Evolutionary conservation across 2,113 vertebrate genomes (phyloP).

Genomic region (Pachypanchax playfairii): DNA sequence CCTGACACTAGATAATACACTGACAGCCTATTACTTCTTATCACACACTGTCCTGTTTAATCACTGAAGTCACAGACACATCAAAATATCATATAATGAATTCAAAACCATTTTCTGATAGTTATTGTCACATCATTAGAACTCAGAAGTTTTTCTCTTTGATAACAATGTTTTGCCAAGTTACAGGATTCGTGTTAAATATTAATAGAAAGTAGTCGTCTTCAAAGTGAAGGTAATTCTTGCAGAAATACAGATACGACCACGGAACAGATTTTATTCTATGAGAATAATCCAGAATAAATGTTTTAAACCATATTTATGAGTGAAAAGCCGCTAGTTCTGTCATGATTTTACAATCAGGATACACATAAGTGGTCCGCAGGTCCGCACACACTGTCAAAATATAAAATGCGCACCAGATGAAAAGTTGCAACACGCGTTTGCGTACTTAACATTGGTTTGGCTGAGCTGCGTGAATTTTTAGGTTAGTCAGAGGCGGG

Average conservation of each 20-base stretch:
- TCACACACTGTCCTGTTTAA: slow-evolving; percentile 55
- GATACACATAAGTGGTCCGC: too few relatives aligned
- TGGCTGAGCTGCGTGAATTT: too few relatives aligned
- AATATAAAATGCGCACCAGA: too few relatives aligned
- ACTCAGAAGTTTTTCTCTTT: slow-evolving; percentile 19
- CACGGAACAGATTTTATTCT: too few relatives aligned
- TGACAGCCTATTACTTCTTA: slow-evolving; percentile 65
- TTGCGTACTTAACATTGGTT: too few relatives aligned
- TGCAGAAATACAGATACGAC: background rate
- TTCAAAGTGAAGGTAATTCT: background rate
- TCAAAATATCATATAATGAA: slow-evolving; percentile 49
- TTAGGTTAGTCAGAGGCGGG: too few relatives aligned
- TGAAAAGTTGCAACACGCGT: too few relatives aligned
- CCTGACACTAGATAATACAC: slow-evolving; percentile 54
- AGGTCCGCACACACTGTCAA: too few relatives aligned
- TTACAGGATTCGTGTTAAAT: slow-evolving; percentile 20
- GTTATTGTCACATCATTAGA: slow-evolving; percentile 58
- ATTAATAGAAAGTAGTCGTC: background rate
- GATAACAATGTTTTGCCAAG: slow-evolving; percentile 21
- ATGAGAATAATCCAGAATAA: too few relatives aligned
- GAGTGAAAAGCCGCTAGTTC: too few relatives aligned
- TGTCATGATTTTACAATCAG: too few relatives aligned
- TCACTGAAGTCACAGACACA: slow-evolving; percentile 40
- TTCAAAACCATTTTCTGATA: slow-evolving; percentile 11
- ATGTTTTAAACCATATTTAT: too few relatives aligned